Conservation (phyloP, 2,113 vertebrate species). For the Cichladusa arquata region DNA sequence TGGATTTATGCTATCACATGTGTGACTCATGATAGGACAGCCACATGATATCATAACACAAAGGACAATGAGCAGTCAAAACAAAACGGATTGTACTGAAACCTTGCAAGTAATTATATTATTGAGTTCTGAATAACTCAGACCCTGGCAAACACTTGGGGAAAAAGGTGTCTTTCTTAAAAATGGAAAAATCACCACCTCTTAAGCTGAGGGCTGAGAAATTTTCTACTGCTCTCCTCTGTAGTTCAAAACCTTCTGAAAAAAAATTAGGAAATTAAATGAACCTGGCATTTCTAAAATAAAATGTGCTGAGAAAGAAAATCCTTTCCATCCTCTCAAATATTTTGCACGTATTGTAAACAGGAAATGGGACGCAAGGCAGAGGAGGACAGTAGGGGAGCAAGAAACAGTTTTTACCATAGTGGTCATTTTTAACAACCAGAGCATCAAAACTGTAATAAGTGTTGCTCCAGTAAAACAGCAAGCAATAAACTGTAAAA, state of each 20-base stretch:
- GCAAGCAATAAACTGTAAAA: neutral
- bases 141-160: accelerated
- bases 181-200: neutral
- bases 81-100: neutral
- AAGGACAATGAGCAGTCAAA: neutral
- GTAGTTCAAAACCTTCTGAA: neutral
- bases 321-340: neutral
- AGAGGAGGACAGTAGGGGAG: neutral
- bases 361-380: neutral
- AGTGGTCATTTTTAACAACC: neutral
- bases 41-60: neutral
- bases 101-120: neutral
- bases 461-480: constrained; percentile 1
- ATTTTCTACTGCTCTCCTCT: neutral
- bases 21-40: neutral
- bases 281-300: neutral
- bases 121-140: neutral
- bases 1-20: neutral
- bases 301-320: neutral
- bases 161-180: neutral
- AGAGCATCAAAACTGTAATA: neutral
- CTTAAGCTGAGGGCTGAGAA: neutral
- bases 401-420: neutral
- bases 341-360: neutral
- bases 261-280: neutral